phyloP scores from a whole-genome alignment of 2,797 vertebrate species.

The Enteromius argenteus region DNA sequence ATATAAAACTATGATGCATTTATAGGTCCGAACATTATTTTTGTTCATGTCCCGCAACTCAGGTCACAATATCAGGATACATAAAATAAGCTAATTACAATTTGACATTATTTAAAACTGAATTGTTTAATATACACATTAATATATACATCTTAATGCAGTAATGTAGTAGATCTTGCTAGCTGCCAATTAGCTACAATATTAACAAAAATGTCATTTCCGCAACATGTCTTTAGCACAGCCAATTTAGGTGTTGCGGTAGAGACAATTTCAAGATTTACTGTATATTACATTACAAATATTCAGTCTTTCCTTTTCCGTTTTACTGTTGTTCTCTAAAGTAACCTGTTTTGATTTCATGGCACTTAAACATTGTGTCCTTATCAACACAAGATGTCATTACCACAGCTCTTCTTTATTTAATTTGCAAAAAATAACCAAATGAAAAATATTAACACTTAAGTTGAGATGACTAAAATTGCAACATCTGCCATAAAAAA shows the following conservation, averaged over 20 bases:
- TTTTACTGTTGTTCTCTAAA: not conserved
- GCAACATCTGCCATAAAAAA: not conserved
- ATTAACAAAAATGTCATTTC: too few species aligned
- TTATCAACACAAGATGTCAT: not conserved
- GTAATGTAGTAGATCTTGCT: too few species aligned
- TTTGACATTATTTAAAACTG: not conserved
- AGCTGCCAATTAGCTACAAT: too few species aligned
- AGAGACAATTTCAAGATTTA: too few species aligned
- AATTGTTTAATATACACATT: not conserved
- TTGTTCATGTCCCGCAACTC: not conserved
- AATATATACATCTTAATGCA: not conserved
- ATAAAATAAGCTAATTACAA: not conserved
- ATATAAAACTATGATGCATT: too few species aligned
- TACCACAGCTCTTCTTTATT: too few species aligned
- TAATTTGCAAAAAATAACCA: not conserved
- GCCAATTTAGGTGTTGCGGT: too few species aligned
- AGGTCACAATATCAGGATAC: not conserved
- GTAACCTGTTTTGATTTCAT: not conserved
- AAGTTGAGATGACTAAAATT: not conserved
- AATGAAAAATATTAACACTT: not conserved
- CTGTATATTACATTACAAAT: too few species aligned
- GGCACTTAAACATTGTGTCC: not conserved
- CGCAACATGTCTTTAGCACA: too few species aligned
- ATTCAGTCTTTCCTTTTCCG: too few species aligned
- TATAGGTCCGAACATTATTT: too few species aligned